Evolutionary conservation across 92 coral and sea anemone species (phyloP).

Genomic region (Palythoa grandiflora): DNA sequence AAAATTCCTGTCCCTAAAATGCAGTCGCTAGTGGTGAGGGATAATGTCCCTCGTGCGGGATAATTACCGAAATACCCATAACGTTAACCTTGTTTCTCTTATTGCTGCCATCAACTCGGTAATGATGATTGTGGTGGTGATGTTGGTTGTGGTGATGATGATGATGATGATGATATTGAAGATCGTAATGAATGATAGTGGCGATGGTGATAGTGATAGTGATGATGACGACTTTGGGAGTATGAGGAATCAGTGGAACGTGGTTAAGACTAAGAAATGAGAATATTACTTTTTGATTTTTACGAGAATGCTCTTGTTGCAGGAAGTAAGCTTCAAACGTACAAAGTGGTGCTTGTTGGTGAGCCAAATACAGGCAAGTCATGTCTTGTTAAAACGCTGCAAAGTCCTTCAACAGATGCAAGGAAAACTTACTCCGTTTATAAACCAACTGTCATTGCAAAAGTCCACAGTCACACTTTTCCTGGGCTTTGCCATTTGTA

Average conservation of each 20-base stretch:
- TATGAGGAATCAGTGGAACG: too few relatives aligned
- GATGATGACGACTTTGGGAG: neutral
- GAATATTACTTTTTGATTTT: neutral
- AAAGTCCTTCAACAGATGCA: conserved; percentile 17
- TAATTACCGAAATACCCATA: too few relatives aligned
- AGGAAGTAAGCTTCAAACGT: conserved; percentile 20
- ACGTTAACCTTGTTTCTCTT: too few relatives aligned
- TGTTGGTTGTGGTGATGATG: neutral
- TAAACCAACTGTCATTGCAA: conserved; percentile 65
- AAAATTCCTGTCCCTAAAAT: too few relatives aligned
- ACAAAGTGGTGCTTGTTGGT: conserved; percentile 76
- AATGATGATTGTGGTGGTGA: neutral
- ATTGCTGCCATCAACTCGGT: too few relatives aligned
- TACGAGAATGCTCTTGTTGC: neutral
- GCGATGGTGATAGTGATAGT: too few relatives aligned
- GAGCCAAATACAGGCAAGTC: conserved; percentile 78
- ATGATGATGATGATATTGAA: too few relatives aligned
- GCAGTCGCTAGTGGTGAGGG: too few relatives aligned
- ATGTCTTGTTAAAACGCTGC: conserved; percentile 54
- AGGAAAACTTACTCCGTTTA: conserved; percentile 53
- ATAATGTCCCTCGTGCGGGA: too few relatives aligned
- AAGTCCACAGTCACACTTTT: conserved; percentile 46
- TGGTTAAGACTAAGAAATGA: neutral
- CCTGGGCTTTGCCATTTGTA: conserved; percentile 62
- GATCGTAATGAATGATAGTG: too few relatives aligned